These are phyloP conservation scores for Carduelis carduelis DNA, from an alignment of 2,797 vertebrate genomes.

Conservation along the genomic window DNA sequence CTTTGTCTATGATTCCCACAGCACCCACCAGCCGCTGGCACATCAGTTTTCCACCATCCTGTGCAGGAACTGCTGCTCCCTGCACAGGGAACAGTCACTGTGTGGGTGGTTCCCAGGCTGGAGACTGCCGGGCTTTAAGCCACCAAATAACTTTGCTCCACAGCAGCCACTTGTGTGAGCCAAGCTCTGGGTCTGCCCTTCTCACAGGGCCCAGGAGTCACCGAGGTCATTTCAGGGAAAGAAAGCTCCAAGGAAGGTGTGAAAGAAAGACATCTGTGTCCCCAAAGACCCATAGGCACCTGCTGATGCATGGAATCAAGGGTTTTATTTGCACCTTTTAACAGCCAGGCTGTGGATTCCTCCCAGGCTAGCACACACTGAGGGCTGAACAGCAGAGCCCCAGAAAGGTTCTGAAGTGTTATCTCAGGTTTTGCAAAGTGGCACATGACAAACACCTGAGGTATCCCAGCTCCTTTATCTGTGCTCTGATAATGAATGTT, in stretches of 20 bases:
- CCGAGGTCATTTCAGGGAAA: accelerated
- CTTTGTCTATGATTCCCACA: background rate
- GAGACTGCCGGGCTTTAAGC: background rate
- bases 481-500: background rate
- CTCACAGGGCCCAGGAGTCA: background rate
- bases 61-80: background rate
- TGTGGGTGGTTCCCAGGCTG: accelerated
- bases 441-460: background rate
- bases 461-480: background rate
- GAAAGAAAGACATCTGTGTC: background rate
- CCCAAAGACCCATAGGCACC: background rate
- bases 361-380: background rate
- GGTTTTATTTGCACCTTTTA: background rate
- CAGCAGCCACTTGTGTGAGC: background rate
- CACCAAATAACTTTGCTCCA: background rate
- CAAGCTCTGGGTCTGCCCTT: background rate
- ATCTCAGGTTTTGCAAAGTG: background rate
- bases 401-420: background rate
- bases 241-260: background rate
- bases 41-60: background rate
- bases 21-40: background rate
- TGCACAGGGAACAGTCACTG: background rate
- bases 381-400: background rate
- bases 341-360: background rate
- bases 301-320: background rate